Evolutionary conservation across 2,888 invertebrate species (phyloP), one percentile per base, ranked within the genome.

Genomic region (Eilema sororculum): DNA sequence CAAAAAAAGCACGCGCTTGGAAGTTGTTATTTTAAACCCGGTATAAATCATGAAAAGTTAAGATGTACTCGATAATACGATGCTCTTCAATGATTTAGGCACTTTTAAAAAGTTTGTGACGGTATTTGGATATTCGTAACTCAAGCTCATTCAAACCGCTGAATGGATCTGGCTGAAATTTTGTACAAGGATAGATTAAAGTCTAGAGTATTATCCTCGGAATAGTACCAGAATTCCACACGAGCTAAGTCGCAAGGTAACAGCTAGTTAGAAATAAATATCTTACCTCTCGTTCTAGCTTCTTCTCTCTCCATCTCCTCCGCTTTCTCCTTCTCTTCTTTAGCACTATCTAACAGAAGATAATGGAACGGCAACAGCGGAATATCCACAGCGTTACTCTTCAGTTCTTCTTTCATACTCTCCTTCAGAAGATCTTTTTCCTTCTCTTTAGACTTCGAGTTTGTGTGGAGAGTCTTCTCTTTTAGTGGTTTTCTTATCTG

Each of bases 401-500:
- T 79, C 56, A 74, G 74, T 70, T 82, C 85, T 67, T 78, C 77
- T 68, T 76, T 78, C 52, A 74, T 81, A 60, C 80, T 85, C 33
- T 77, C 76, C 64, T 75, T 81, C 52, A 82, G 74, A 58, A 71
- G 65, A 20, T 77, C 82, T 20, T 41, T 72, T 70, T 78, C 81
- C 10, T 73, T 68, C 66, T 65, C 69, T 67, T 79, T 79, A 41
- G 73, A 80, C 72, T 81, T 78, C 25, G 69, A 71, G 68, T 82
- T 85, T 3, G 79, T 67, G 63, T 84, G 83, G 25, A 89, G 66
- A 0, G 87, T 86, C 65, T 86, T 91, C 64, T 92, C 91, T 79
- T 89, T 89, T 10, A 90, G 68, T 0, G 93, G 93, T 83, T 87
- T 90, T 72, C 92, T 85, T 72, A 93, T 91, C 92, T 93, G 86